Conservation (phyloP, 2,797 vertebrate genomes). For the Helicolenus hilgendorfi region DNA sequence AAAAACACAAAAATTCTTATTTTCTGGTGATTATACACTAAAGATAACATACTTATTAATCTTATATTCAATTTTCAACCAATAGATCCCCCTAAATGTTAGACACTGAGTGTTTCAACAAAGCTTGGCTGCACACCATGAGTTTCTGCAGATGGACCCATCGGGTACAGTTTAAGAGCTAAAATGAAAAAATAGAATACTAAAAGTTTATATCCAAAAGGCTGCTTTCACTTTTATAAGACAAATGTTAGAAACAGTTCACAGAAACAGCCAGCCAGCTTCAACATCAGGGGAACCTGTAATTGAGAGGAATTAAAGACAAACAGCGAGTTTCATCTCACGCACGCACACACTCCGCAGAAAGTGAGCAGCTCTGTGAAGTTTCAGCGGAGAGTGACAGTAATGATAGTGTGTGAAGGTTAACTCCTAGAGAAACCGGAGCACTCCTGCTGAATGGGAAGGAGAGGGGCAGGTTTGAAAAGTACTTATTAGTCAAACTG, state of each 20-base stretch:
- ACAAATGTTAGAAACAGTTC: constrained; percentile 41
- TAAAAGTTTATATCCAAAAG: constrained; percentile 7
- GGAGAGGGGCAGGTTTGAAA: constrained; percentile 86
- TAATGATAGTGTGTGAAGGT: constrained; percentile 89
- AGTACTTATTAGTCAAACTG: constrained; percentile 94
- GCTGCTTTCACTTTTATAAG: constrained; percentile 41
- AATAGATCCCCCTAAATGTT: no score
- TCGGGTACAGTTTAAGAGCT: not conserved
- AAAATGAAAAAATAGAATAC: not conserved
- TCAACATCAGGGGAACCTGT: constrained; percentile 59
- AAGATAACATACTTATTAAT: no score
- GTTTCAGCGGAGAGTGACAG: constrained; percentile 84
- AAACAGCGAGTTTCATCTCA: constrained; percentile 61
- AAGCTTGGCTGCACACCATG: not conserved
- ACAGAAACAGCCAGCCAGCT: constrained; percentile 48
- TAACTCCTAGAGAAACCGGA: constrained; percentile 87
- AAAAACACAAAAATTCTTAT: fast-evolving
- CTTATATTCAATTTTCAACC: no score
- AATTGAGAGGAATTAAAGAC: constrained; percentile 82
- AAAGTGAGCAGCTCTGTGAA: constrained; percentile 80
- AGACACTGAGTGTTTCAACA: not conserved
- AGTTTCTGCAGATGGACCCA: not conserved
- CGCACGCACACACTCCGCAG: constrained; percentile 27
- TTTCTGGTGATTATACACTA: no score
- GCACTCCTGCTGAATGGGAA: constrained; percentile 81